Base-by-base conservation (phyloP, 2,113 vertebrate genomes). In the Oryzias javanicus region DNA sequence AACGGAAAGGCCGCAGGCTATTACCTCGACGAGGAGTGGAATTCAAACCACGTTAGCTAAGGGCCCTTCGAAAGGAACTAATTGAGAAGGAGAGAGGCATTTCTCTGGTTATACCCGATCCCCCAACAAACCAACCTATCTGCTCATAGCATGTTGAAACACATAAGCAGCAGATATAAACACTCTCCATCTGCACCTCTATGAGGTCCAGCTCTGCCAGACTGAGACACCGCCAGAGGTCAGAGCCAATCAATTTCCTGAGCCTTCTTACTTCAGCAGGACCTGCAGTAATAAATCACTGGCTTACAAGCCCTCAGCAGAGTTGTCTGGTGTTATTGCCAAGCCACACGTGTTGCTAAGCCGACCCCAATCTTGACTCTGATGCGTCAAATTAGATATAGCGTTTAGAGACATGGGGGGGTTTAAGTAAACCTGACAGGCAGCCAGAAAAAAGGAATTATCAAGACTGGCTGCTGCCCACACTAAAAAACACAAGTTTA, bases 181-280 rank as follows among this genome's bases (percentile, higher is more conserved):
- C 42, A 47, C 18, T 24, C 15, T 4, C 44, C 14, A 45, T 5
- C 24, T 44, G 4, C 15, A 44, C 42, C 42, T 44, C 14, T 8
- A 44, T 14, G n/a, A 61, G 24, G 41, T 8, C 47, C 27, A 14
- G 17, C 42, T 18, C 52, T 8, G 42, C 20, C 51, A 42, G 54
- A 51, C 55, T 41, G 44, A 8, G 51, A 62, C 49, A 49, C 46
- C 52, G 18, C 40, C 54, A 66, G 60, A 74, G 78, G 78, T 78
- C 79, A 68, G 50, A 76, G 70, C 52, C 69, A 60, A 82, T 87
- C 73, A 51, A 78, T 81, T 72, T 70, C 57, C 42, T 70, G 62
- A 48, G 71, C 56, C 49, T 55, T 35, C 60, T 50, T 74, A 19
- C 59, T 60, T 58, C 50, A 17, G 59, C 49, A 74, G 69, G 55